Conservation (phyloP, 2,113 vertebrate genomes). For the Vidua macroura region DNA sequence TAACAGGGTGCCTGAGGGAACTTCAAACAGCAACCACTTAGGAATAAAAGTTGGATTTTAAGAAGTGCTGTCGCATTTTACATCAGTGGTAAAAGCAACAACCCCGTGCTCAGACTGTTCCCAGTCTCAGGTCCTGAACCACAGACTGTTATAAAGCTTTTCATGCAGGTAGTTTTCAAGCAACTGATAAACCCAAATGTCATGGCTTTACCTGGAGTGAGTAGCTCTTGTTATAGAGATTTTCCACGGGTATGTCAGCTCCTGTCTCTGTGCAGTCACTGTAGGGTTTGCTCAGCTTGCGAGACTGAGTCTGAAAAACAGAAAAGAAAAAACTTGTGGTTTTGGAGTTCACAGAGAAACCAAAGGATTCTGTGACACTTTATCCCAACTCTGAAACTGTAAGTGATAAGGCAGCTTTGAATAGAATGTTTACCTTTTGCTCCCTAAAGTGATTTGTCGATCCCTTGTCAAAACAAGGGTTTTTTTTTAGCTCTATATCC, state of each 20-base stretch:
- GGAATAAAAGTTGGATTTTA: constrained; percentile 5
- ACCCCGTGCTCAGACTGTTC: neutral
- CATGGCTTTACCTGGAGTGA: constrained; percentile 74
- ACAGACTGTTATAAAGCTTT: neutral
- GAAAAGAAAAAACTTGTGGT: neutral
- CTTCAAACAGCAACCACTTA: constrained; percentile 47
- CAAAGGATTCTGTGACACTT: neutral
- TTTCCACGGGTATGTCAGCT: constrained; percentile 67
- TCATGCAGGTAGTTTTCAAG: neutral
- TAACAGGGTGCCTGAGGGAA: constrained; percentile 27
- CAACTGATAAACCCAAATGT: neutral
- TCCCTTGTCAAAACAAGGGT: neutral
- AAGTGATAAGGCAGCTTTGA: neutral
- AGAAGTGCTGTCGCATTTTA: neutral
- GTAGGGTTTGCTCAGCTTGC: constrained; percentile 79
- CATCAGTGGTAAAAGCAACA: neutral
- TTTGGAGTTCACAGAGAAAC: neutral
- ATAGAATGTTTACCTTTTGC: neutral
- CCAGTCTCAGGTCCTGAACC: neutral
- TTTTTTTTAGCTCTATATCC: neutral
- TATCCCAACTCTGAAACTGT: neutral
- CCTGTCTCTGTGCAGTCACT: constrained; percentile 78
- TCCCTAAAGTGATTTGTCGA: neutral
- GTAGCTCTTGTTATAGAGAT: constrained; percentile 78
- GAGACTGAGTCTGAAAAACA: constrained; percentile 71